Conservation (phyloP, 2,113 vertebrate genomes). For the Nothobranchius kuhntae region DNA sequence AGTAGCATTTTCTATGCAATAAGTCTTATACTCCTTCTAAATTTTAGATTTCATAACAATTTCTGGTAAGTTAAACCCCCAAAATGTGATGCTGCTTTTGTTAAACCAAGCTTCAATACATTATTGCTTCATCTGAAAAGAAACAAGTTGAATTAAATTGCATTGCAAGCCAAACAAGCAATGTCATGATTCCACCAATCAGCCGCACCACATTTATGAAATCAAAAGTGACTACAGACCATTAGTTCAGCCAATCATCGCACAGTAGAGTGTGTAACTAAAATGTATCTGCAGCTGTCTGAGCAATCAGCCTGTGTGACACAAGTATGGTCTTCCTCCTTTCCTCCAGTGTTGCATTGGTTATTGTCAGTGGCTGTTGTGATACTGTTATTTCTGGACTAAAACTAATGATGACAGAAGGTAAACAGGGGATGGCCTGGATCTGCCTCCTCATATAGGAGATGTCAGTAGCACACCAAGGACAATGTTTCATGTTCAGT, state of each 20-base stretch:
- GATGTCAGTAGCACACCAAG: conserved; percentile 50
- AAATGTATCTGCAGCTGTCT: conserved; percentile 52
- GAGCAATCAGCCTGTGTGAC: conserved; percentile 29
- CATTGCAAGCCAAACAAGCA: conserved; percentile 15
- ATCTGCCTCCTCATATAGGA: conserved; percentile 66
- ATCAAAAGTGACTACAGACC: conserved; percentile 46
- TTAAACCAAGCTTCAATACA: neutral
- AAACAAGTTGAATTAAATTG: conserved; percentile 22
- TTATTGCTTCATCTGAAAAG: neutral
- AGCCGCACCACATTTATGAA: conserved; percentile 44
- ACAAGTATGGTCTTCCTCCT: conserved; percentile 2
- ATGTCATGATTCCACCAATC: conserved; percentile 34
- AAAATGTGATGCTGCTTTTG: neutral
- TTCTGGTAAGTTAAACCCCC: too few relatives aligned
- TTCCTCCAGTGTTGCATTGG: neutral
- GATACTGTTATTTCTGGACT: conserved; percentile 42
- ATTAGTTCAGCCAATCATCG: conserved; percentile 50
- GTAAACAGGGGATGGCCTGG: conserved; percentile 61
- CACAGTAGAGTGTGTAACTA: conserved; percentile 15
- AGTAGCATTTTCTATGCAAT: too few relatives aligned
- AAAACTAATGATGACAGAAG: conserved; percentile 68
- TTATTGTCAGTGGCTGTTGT: conserved; percentile 29
- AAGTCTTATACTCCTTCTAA: too few relatives aligned
- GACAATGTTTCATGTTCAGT: conserved; percentile 56
- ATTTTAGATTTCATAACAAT: too few relatives aligned